Percentiles rank a stretch among this genome's conserved stretches.
These are phyloP conservation scores for Eufriesea mexicana DNA, from an alignment of 1,140 invertebrate genomes.

Conservation along the genomic window DNA sequence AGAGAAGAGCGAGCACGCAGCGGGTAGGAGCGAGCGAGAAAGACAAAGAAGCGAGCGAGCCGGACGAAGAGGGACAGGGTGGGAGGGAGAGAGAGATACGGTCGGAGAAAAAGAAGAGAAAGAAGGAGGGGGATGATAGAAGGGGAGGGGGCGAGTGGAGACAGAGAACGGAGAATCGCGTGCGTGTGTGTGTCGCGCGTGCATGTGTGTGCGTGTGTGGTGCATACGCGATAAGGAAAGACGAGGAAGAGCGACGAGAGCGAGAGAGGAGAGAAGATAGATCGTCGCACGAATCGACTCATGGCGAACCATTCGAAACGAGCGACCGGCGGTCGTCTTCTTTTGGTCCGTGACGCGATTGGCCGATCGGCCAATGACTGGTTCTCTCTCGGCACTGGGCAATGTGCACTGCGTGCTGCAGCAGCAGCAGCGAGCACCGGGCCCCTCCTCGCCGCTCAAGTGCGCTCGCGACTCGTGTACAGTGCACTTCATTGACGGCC, in stretches of 20 bases:
- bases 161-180: conserved; percentile 14
- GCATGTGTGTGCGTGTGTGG: conserved; percentile 10
- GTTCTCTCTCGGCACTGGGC: conserved; percentile 41
- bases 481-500: conserved; percentile 64
- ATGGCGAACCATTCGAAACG: conserved; percentile 52
- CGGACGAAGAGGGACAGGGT: background rate
- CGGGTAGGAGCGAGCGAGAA: conserved; percentile 2
- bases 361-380: conserved; percentile 60
- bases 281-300: conserved; percentile 41
- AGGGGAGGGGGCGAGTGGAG: background rate
- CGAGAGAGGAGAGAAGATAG: conserved; percentile 9
- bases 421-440: background rate
- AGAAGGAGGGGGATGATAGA: background rate
- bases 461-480: conserved; percentile 54
- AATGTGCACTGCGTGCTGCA: conserved; percentile 35
- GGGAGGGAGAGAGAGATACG: background rate
- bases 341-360: conserved; percentile 57
- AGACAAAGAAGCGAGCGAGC: conserved; percentile 25
- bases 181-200: background rate
- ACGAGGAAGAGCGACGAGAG: conserved; percentile 17
- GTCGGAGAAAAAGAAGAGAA: conserved; percentile 35
- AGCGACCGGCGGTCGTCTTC: conserved; percentile 54
- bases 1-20: conserved; percentile 22
- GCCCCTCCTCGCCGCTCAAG: background rate
- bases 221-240: conserved; percentile 27